Conservation (phyloP, 2,113 vertebrate genomes). For the Rattus rattus region DNA sequence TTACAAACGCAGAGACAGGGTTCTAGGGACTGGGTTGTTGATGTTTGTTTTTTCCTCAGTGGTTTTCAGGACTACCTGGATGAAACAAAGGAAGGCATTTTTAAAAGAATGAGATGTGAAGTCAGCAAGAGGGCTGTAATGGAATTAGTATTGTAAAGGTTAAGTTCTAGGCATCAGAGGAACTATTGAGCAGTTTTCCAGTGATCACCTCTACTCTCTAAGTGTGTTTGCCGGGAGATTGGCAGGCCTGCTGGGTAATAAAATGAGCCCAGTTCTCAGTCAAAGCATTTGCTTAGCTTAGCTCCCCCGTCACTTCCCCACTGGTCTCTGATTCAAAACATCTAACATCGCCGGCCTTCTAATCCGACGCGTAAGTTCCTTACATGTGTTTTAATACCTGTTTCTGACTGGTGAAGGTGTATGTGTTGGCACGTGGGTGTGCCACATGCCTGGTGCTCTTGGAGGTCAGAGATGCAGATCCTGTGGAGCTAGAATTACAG, state of each 20-base stretch:
- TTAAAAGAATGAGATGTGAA: neutral
- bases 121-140: neutral
- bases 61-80: neutral
- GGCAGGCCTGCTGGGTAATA: neutral
- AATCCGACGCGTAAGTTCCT: neutral
- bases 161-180: neutral
- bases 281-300: neutral
- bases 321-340: neutral
- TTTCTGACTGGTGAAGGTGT: neutral
- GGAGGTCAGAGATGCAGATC: neutral
- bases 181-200: neutral
- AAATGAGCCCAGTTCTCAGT: conserved; percentile 25
- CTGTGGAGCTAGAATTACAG: too few species aligned
- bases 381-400: neutral
- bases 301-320: neutral
- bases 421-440: neutral
- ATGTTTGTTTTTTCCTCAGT: neutral
- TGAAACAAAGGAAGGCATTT: neutral
- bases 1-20: neutral
- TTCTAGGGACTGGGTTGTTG: neutral
- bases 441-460: neutral
- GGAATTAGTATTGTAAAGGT: neutral
- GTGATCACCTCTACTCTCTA: conserved; percentile 1
- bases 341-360: neutral
- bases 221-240: neutral